These are phyloP conservation scores for Himalopsyche japonica DNA, from an alignment of 2,888 invertebrate genomes.

Conservation along the genomic window DNA sequence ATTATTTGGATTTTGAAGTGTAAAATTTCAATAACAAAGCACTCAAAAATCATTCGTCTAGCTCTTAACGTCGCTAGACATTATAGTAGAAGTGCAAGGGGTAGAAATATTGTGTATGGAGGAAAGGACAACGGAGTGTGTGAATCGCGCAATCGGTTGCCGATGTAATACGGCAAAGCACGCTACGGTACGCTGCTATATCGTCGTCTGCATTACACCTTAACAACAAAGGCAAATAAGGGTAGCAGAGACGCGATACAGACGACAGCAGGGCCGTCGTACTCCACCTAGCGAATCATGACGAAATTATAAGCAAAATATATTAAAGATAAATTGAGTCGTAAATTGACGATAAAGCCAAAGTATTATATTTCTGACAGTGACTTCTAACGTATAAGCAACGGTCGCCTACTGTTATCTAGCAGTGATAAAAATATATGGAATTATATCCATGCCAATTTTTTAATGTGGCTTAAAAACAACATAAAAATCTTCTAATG, in stretches of 20 bases:
- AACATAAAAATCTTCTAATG: no score
- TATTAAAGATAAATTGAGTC: no score
- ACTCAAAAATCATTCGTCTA: background rate
- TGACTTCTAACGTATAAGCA: no score
- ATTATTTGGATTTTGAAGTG: no score
- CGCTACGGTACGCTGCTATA: background rate
- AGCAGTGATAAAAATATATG: no score
- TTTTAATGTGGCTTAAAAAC: no score
- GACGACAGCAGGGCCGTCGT: background rate
- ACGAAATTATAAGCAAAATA: no score
- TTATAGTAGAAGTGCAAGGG: background rate
- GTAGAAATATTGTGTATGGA: background rate
- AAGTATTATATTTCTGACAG: no score
- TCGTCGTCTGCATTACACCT: slow-evolving; percentile 1
- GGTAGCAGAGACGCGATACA: background rate
- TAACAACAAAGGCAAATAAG: slow-evolving; percentile 4
- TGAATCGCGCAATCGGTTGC: background rate
- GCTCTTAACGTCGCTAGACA: background rate
- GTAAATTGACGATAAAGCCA: no score
- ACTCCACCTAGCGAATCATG: background rate
- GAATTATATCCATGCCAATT: no score
- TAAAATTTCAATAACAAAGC: no score
- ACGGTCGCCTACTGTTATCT: no score
- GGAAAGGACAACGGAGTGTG: background rate
- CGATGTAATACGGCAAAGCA: background rate